Evolutionary conservation across 2,113 vertebrate genomes (phyloP).

Genomic region (Tachycineta bicolor): DNA sequence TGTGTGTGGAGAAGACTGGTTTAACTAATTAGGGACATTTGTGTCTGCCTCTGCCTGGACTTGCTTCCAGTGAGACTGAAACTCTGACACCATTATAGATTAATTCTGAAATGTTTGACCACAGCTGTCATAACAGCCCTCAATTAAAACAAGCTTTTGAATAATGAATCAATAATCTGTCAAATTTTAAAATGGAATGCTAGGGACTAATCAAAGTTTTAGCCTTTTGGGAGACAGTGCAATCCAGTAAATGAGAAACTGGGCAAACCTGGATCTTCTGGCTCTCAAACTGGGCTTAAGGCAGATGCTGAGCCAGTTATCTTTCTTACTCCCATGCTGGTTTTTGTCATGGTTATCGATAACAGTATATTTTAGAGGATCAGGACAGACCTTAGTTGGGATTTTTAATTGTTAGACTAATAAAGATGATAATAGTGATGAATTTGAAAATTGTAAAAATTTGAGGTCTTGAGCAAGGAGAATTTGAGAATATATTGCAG

Average conservation of each 20-base stretch:
- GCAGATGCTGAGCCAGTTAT: not conserved
- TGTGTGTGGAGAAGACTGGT: not conserved
- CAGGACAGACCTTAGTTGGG: not conserved
- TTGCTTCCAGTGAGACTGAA: slow-evolving; percentile 2
- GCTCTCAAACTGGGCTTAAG: not conserved
- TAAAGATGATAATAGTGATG: not conserved
- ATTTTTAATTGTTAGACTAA: not conserved
- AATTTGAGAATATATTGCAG: not conserved
- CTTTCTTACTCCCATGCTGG: not conserved
- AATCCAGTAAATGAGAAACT: not conserved
- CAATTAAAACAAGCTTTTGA: slow-evolving; percentile 39
- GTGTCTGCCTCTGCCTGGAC: not conserved
- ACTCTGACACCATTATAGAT: slow-evolving; percentile 8
- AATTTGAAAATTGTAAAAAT: not conserved
- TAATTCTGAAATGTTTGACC: slow-evolving; percentile 17
- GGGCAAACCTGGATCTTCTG: not conserved
- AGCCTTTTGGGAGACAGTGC: not conserved
- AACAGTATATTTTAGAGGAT: not conserved
- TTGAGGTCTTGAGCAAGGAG: not conserved
- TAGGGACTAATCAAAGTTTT: not conserved
- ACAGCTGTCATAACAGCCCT: not conserved
- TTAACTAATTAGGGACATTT: not conserved
- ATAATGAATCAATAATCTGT: slow-evolving; percentile 47
- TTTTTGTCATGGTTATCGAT: not conserved
- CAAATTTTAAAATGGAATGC: slow-evolving; percentile 13